Base-by-base conservation (phyloP, 2,797 vertebrate genomes). In the Neoniphon sammara region DNA sequence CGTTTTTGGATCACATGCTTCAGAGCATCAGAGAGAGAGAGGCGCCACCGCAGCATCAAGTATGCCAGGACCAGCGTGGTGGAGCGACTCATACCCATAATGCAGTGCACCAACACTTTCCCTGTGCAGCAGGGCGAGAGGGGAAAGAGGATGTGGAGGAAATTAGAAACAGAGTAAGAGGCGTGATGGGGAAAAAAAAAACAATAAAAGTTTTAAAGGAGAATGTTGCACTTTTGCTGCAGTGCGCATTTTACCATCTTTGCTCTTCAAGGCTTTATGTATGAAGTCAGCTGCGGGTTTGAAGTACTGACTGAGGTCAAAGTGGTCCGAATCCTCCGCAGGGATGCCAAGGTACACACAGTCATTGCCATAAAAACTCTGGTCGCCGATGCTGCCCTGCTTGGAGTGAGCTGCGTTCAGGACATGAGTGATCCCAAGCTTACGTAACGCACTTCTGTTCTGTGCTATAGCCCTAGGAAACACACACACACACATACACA, bases 41-140 rank as follows among this genome's bases (percentile, higher is more conserved):
- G 91, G 70, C 77, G 94, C 69, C 96, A 95, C 58, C 85, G 91
- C 74, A 97, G 82, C 96, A 99, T 99, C 78, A 99, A 92, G 85
- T 97, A 99, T 0, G 94, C 96, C 82, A 99, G 87, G 50, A 96
- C 96, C 73, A 99, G 85, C 0, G 96, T 95, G 74, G 97, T 94
- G 0, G 97, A 99, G 65, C 97, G 95, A 88, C 98, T 99, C 83
- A 98, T 90, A 5, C 98, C 98, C 90, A 99, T 97, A 77, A 98
- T 97, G 88, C 98, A 99, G 52, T 99, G 97, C 64, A 99, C 97
- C 73, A 99, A 89, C 80, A 99, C 93, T 87, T 97, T 98, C 60
- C 95, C 98, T 99, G 90, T 14, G 46, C 31, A 70, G 39, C 34
- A 60, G 23, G 30, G 56, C 7, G 42, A 70, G 20, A 56, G 84